Conservation (phyloP, 2,888 invertebrate species). For the Germaria angustata region DNA sequence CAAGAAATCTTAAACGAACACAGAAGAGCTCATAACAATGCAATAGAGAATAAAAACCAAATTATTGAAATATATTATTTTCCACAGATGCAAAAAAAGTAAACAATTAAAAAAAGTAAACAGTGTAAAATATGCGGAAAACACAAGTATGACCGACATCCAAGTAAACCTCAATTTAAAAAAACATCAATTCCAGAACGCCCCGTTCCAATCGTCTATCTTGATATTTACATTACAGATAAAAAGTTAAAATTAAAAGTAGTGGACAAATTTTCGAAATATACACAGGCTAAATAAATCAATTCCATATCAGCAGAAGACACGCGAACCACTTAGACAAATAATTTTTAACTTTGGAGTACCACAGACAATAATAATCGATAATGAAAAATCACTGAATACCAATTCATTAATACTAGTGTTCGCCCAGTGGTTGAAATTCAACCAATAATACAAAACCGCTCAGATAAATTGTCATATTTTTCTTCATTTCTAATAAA, state of each 20-base stretch:
- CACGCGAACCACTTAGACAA: conserved; percentile 49
- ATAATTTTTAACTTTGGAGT: conserved; percentile 47
- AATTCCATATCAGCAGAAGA: conserved; percentile 58
- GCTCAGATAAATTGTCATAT: too few relatives aligned
- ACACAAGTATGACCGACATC: conserved; percentile 52
- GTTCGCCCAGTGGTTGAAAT: too few relatives aligned
- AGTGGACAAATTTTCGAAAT: conserved; percentile 60
- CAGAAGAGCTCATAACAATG: neutral
- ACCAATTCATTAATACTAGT: too few relatives aligned
- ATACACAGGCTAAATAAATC: conserved; percentile 39
- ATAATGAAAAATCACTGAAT: too few relatives aligned
- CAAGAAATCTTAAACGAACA: conserved; percentile 1
- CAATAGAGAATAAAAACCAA: conserved; percentile 55
- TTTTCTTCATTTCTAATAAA: too few relatives aligned
- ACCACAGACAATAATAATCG: conserved; percentile 9
- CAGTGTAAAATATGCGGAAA: conserved; percentile 49
- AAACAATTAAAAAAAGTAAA: conserved; percentile 24
- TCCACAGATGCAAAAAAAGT: neutral
- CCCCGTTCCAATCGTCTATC: conserved; percentile 55
- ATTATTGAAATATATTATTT: conserved; percentile 46
- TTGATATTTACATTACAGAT: conserved; percentile 26
- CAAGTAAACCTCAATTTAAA: neutral
- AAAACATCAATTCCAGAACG: conserved; percentile 57
- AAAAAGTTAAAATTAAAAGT: conserved; percentile 35
- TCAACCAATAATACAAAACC: too few relatives aligned